Conservation (phyloP, 1,140 invertebrate genomes). For the Bombus consobrinus region DNA sequence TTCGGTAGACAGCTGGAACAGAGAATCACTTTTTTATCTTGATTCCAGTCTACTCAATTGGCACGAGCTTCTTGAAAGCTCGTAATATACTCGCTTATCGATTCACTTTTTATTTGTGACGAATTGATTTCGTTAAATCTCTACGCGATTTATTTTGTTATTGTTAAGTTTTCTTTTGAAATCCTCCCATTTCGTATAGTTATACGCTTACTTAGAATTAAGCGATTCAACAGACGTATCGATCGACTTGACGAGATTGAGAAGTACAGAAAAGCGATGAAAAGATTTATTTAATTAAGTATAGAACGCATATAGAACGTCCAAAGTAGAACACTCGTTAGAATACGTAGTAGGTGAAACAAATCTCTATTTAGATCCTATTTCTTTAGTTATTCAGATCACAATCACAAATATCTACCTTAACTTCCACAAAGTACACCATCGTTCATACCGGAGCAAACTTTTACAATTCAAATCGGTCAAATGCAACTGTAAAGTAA, state of each 20-base stretch:
- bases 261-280: too few relatives aligned
- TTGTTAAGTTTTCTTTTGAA: too few relatives aligned
- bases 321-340: too few relatives aligned
- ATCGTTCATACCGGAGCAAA: neutral
- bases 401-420: neutral
- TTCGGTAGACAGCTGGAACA: slow-evolving; percentile 5
- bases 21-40: slow-evolving; percentile 40
- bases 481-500: neutral
- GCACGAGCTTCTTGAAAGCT: slow-evolving; percentile 49
- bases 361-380: neutral
- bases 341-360: too few relatives aligned
- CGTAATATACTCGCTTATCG: slow-evolving; percentile 21
- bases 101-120: neutral
- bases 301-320: too few relatives aligned
- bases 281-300: too few relatives aligned
- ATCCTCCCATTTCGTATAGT: too few relatives aligned
- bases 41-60: slow-evolving; percentile 40
- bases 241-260: too few relatives aligned
- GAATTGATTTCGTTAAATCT: neutral
- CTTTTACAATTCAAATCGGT: neutral
- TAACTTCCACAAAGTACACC: neutral
- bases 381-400: neutral
- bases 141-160: neutral
- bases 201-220: too few relatives aligned
- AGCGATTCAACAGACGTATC: too few relatives aligned